Percentiles rank a stretch among this genome's conserved stretches.
Evolutionary conservation across 1,140 invertebrate genomes (phyloP).

Genomic region (Tetramorium simillimum): DNA sequence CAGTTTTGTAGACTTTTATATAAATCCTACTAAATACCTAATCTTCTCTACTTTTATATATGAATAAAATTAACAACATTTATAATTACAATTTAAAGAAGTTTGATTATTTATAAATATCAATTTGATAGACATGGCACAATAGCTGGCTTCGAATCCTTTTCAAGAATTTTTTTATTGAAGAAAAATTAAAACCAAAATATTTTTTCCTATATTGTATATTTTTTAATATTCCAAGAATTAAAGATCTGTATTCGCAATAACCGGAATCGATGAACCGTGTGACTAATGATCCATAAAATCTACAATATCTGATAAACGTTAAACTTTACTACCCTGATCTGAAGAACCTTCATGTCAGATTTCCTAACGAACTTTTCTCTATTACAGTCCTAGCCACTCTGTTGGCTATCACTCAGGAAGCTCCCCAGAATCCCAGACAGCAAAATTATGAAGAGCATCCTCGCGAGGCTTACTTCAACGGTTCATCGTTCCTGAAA

Average conservation of each 20-base stretch:
- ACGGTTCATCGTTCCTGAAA: conserved; percentile 91
- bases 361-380: not conserved
- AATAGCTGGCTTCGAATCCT: not conserved
- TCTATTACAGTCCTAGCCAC: conserved; percentile 75
- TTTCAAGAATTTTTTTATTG: not conserved
- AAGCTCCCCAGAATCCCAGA: conserved; percentile 70
- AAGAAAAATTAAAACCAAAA: not conserved
- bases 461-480: conserved; percentile 92
- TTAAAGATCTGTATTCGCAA: not conserved
- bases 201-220: not conserved
- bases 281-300: not conserved
- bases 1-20: not conserved
- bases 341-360: not conserved
- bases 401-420: conserved; percentile 71
- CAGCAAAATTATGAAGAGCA: conserved; percentile 77
- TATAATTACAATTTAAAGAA: not conserved
- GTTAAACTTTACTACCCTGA: not conserved
- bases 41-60: not conserved
- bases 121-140: not conserved
- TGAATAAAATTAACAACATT: not conserved
- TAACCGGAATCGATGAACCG: not conserved
- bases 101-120: not conserved
- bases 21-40: not conserved
- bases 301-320: not conserved
- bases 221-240: conserved; percentile 2